Percentiles rank a stretch among this genome's conserved stretches.
Conservation (phyloP, 2,113 vertebrate genomes). For the Proteles cristata region DNA sequence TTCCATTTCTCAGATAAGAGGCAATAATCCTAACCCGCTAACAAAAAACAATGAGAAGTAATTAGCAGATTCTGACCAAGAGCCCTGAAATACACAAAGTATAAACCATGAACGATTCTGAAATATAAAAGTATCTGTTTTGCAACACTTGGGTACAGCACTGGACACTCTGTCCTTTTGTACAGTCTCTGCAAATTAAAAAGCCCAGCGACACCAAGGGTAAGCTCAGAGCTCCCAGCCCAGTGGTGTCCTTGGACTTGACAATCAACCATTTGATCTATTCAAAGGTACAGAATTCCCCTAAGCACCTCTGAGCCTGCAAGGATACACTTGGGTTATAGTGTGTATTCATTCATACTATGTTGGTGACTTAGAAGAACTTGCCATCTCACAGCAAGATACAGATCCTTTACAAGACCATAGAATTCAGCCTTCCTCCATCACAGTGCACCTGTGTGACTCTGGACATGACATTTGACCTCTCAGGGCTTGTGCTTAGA, state of each 20-base stretch:
- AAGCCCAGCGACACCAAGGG: not conserved
- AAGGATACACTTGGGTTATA: not conserved
- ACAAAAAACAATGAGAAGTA: not conserved
- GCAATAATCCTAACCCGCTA: not conserved
- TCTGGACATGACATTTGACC: not conserved
- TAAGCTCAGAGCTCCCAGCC: not conserved
- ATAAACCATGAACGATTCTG: not conserved
- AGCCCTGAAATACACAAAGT: not conserved
- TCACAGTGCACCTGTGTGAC: not conserved
- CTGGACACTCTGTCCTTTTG: not conserved
- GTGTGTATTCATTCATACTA: not conserved
- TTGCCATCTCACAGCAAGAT: not conserved
- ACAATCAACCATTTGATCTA: not conserved
- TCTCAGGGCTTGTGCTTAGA: not conserved
- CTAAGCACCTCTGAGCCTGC: not conserved
- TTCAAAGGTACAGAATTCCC: not conserved
- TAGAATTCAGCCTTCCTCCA: not conserved
- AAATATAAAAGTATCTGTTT: not conserved
- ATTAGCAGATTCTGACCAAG: not conserved
- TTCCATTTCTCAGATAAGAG: not conserved
- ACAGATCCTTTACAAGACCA: not conserved
- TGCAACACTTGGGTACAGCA: no score
- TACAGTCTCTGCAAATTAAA: not conserved
- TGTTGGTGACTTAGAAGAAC: not conserved
- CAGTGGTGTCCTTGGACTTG: not conserved